phyloP scores from a whole-genome alignment of 92 coral and sea anemone species.

The Plumapathes pennacea region DNA sequence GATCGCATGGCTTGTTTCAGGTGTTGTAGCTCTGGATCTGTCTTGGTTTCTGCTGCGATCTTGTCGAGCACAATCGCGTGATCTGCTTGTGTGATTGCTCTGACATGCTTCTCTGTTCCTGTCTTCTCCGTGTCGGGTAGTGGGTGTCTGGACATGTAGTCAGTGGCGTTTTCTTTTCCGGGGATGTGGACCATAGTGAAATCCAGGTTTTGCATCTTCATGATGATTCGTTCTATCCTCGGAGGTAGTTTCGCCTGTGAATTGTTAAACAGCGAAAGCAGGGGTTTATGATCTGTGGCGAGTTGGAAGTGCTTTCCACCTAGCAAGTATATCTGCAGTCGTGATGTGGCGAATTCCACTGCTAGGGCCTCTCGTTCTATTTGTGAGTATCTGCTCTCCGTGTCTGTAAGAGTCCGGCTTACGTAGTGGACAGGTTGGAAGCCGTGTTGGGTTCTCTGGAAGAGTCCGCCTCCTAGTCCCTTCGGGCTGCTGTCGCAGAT shows the following conservation, averaged over 20 bases:
- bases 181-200: conserved; percentile 45
- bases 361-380: conserved; percentile 57
- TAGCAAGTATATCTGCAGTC: conserved; percentile 51
- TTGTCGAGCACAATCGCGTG: conserved; percentile 56
- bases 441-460: conserved; percentile 47
- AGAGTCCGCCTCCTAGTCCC: conserved; percentile 49
- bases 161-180: conserved; percentile 46
- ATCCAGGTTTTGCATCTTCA: conserved; percentile 71
- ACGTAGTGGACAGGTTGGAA: conserved; percentile 55
- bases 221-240: conserved; percentile 47
- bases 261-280: conserved; percentile 60
- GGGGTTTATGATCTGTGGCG: conserved; percentile 65
- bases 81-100: conserved; percentile 34
- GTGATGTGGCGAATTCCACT: conserved; percentile 54
- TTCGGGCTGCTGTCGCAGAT: conserved; percentile 65
- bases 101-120: conserved; percentile 30
- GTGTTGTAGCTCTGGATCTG: conserved; percentile 29
- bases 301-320: conserved; percentile 62
- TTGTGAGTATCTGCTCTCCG: conserved; percentile 50
- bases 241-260: conserved; percentile 71
- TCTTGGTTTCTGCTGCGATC: conserved; percentile 28
- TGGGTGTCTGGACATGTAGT: conserved; percentile 53
- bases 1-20: conserved; percentile 31
- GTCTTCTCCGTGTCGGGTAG: conserved; percentile 42
- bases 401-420: conserved; percentile 38